Evolutionary conservation across 2,113 vertebrate genomes (phyloP), one percentile per base, ranked within the genome.

Genomic region (Struthio camelus): DNA sequence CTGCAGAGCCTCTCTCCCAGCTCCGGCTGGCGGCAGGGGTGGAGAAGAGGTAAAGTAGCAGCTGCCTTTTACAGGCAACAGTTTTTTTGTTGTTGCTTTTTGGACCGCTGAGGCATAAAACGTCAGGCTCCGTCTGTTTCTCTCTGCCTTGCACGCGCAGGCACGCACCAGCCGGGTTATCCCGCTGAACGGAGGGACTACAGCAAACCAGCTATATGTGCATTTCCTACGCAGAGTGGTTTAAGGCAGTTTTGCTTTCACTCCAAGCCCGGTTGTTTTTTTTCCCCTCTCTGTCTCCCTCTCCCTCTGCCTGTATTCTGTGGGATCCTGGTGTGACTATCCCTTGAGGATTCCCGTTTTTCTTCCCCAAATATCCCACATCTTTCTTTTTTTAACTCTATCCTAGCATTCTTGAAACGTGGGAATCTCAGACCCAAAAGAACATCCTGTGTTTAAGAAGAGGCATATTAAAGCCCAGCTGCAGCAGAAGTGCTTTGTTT

Each of bases 21-120:
- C 30, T 36, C 34, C 1, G 16, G 87, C 87, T 18, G 38, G 40
- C 34, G 28, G 85, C 81, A 89, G 71, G 91, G 67, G 87, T 90
- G 84, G 93, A 79, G 95, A 79, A 87, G 87, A 95, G 77, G 85
- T 91, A 59, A 89, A 80, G 92, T 28, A 76, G 80, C 89, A 87
- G 91, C 89, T 95, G 91, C 93, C 86, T 97, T 97, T 94, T 91
- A 89, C 80, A 92, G 90, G 92, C 94, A 97, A 96, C 93, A 94
- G 76, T 84, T 82, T 90, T 69, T 80, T 70, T 40, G 66, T 48
- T 93, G 92, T 96, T 94, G 95, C 93, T 80, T 94, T 96, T 88
- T 65, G 61, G 76, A 81, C 36, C 62, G 53, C 84, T 73, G 93
- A 96, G 65, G 90, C 89, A 76, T 44, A 87, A 94, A 94, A 73